Evolutionary conservation across 2,888 invertebrate genomes (phyloP), one percentile per base, ranked within the genome.

Genomic region (Actias luna): DNA sequence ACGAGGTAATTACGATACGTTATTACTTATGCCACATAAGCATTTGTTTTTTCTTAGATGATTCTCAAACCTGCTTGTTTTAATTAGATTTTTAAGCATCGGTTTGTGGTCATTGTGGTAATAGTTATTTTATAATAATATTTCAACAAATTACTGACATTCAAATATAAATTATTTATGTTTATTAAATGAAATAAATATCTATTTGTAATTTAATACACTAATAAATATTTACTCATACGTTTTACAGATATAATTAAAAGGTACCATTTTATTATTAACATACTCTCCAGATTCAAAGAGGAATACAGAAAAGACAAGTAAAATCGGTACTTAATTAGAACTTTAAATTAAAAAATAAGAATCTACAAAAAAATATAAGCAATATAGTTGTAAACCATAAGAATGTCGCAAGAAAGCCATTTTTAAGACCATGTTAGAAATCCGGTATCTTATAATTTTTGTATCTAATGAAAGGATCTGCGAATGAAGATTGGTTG

Each of bases 1-100:
- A 63, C 59, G 59, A 63, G 36, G 63, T 59, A 63, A 59, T 63
- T 59, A 59, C 52, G 36, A 18, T 42, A 29, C 31, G 27, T 63
- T 59, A 63, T 63, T 59, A 39, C 55, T 14, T 61, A 39, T 31
- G 10, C 55, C 16, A 29, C 29, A n/a, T 12, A 2, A 35, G 57
- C 46, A 62, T 63, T 42, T 18, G 67, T n/a, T 64, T 33, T 31
- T 59, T 46, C 33, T 55, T 60, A 58, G 33, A 62, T 22, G 39
- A 22, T 58, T 16, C 42, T 25, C 35, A 58, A 16, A 35, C 22
- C 63, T 55, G 61, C 63, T 59, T 65, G 64, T 46, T 63, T 39
- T 65, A 62, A 59, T 46, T 62, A 42, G 36, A 63, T 61, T 65
- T 63, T 66, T 63, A 66, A 59, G 10, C 10, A 22, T 22, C 12